These are phyloP conservation scores for Carduelis carduelis DNA, from an alignment of 2,797 vertebrate genomes.

Conservation along the genomic window DNA sequence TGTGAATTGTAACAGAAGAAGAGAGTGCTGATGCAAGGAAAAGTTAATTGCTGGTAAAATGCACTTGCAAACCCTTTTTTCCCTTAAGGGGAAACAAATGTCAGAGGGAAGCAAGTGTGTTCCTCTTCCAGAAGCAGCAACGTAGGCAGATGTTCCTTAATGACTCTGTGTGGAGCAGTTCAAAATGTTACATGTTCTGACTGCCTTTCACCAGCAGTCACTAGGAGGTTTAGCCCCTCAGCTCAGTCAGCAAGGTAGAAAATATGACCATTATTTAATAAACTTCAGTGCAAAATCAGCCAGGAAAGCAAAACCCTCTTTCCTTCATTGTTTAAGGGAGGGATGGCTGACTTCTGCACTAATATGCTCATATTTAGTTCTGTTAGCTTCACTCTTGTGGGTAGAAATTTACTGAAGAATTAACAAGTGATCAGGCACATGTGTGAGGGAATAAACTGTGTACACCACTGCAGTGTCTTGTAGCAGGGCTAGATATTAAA, in stretches of 20 bases:
- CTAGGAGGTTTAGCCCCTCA: background rate
- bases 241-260: background rate
- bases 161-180: background rate
- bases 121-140: background rate
- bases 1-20: background rate
- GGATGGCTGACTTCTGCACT: background rate
- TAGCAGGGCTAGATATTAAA: background rate
- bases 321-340: background rate
- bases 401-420: background rate
- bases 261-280: background rate
- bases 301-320: background rate
- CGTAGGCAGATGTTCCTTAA: background rate
- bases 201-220: background rate
- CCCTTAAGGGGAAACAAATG: background rate
- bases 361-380: background rate
- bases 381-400: background rate
- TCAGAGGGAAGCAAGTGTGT: background rate
- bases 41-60: conserved; percentile 28
- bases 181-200: background rate
- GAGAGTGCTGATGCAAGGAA: background rate
- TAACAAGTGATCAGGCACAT: accelerated
- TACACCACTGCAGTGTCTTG: background rate
- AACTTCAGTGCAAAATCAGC: background rate
- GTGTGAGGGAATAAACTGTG: background rate
- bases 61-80: background rate